Evolutionary conservation across 2,888 invertebrate species (phyloP), one percentile per base, ranked within the genome.

Genomic region (Achlya flavicornis): DNA sequence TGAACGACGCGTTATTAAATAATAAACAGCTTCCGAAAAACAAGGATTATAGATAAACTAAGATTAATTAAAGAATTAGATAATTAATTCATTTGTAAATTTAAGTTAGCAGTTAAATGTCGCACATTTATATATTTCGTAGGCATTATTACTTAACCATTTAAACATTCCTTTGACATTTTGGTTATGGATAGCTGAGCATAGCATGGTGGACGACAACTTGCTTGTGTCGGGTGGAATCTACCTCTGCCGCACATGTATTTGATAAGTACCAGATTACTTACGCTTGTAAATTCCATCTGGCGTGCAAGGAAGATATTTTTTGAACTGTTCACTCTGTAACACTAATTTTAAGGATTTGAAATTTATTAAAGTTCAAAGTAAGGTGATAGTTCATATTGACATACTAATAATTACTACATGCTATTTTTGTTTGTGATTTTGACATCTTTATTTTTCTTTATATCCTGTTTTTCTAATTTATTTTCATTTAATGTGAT

Each of bases 111-210:
- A 88, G 89, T 85, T 87, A 92, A 90, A 89, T 83, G 86, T 90
- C 89, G 89, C 92, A 93, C 91, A 90, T 90, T 88, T 88, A 85
- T 88, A 81, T 89, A 88, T 86, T 90, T 88, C 90, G 92, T 93
- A 93, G 92, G 93, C 92, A 91, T 93, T 90, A 91, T 90, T 93
- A 93, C 93, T 92, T 93, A 93, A 92, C 91, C 89, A 88, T 91
- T 91, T 85, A 89, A 90, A 93, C 93, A 93, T 93, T 93, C 93
- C 93, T 92, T 91, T 89, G 90, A 91, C 90, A 87, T 87, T 87
- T 90, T 84, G 91, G 90, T 91, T 90, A 88, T 79, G 84, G 85
- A 78, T 84, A 82, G n/a, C 48, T 48, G 48, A 16, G 26, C 26
- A 26, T 26, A 26, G 83, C 88, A 81, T 71, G 87, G 91, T 91